A percentile compares a stretch with the other conserved stretches of the same genome.
phyloP scores from a whole-genome alignment of 2,113 vertebrate species.

The Camelus bactrianus region DNA sequence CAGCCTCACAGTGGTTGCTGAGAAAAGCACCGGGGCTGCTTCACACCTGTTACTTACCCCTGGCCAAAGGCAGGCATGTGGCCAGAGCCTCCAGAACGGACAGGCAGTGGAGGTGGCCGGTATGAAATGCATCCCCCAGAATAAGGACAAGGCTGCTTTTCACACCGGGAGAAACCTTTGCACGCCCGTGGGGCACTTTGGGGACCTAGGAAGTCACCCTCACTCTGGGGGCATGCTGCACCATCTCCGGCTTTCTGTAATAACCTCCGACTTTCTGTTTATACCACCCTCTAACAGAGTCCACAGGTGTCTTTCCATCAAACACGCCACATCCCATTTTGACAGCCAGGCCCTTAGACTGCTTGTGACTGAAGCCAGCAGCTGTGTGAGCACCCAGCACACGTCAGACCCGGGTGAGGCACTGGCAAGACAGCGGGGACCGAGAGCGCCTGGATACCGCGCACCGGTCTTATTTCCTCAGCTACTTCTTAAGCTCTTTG shows the following conservation, averaged over 20 bases:
- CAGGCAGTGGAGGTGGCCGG: neutral
- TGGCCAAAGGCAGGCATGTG: neutral
- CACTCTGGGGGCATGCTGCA: neutral
- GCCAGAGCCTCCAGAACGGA: neutral
- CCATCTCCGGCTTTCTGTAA: neutral
- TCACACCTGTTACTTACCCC: neutral
- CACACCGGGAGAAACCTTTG: neutral
- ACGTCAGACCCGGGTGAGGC: neutral
- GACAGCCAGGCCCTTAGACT: neutral
- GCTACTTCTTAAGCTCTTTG: neutral
- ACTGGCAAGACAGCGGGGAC: neutral
- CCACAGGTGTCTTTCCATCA: neutral
- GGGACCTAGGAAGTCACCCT: neutral
- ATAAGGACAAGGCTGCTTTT: neutral
- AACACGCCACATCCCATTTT: neutral
- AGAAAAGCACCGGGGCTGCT: neutral
- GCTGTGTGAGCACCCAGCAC: neutral
- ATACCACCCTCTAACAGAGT: neutral
- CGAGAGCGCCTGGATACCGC: neutral
- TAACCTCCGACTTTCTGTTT: neutral
- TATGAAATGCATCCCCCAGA: neutral
- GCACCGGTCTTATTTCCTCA: neutral
- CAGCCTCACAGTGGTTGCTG: neutral
- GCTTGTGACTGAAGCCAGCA: neutral
- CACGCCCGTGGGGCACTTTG: neutral